Evolutionary conservation across 2,797 vertebrate genomes (phyloP).

Genomic region (Sebastes alutus): DNA sequence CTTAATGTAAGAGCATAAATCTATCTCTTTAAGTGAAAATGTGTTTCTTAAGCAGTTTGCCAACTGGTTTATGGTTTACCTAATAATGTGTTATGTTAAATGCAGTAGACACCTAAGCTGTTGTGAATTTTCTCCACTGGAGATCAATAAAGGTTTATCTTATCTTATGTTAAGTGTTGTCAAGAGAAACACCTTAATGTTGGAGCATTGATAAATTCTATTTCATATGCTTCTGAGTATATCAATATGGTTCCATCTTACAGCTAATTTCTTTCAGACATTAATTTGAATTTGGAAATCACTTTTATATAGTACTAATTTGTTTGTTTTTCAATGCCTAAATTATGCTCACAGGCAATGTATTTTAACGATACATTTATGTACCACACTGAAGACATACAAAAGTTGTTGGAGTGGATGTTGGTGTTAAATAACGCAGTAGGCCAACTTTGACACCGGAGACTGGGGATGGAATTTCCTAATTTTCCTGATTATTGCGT

Average conservation of each 20-base stretch:
- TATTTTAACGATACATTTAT: neutral
- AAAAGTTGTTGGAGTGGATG: neutral
- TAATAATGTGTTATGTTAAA: neutral
- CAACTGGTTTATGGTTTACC: neutral
- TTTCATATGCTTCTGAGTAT: neutral
- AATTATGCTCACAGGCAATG: neutral
- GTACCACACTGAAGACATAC: neutral
- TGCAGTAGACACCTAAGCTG: neutral
- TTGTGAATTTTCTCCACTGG: neutral
- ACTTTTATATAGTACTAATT: neutral
- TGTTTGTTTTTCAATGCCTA: neutral
- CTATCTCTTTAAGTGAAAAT: neutral
- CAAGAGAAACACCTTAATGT: neutral
- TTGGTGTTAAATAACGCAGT: neutral
- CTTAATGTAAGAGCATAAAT: constrained; percentile 10
- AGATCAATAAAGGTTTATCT: neutral
- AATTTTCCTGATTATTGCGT: neutral
- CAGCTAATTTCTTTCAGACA: rapidly evolving
- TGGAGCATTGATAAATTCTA: neutral
- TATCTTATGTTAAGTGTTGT: neutral
- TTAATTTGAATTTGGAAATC: neutral
- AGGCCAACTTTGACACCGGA: neutral
- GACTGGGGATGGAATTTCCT: neutral
- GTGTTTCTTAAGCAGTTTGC: neutral
- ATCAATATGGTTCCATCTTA: neutral